Base-by-base conservation (phyloP, 2,797 vertebrate species). In the Sphenopsis melanotis region DNA sequence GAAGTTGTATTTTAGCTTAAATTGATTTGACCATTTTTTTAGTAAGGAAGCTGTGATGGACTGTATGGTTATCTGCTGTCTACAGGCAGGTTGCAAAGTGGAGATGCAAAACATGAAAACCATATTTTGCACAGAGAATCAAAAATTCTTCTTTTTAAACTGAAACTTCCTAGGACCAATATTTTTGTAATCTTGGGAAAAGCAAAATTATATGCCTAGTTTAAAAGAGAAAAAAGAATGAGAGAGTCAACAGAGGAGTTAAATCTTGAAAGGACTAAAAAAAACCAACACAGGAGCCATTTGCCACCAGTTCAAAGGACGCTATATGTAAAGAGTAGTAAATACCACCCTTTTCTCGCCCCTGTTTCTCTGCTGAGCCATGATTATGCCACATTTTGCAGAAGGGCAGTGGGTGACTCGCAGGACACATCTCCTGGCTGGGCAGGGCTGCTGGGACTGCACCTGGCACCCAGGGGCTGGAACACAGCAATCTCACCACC, bases 21-120 rank as follows among this genome's bases (percentile, higher is more conserved):
- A 82, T 30, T 68, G n/a, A 93, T 78, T 47, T 57, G 79, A 81
- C 52, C 56, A 82, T 41, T 39, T 90, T 91, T 93, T 72, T 47
- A 65, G 16, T n/a, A 71, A 87, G 81, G 91, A 90, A 96, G 49
- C 24, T n/a, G 23, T 32, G 60, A 92, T 84, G 87, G 87, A 55
- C 39, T 52, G 29, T 63, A 17, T 19, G 24, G 55, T 80, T 89
- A 68, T 83, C 60, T 89, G 77, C 34, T 4, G 2, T 92, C 80
- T 46, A n/a, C 46, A 93, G 41, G 69, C 76, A 95, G 49, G 60
- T 42, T 69, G 26, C 50, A 72, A 82, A 83, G 37, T 10, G 21
- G 32, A 83, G 74, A 89, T 27, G 23, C 61, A 66, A 90, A 63
- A 75, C 63, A 59, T 15, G 29, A 74, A 55, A 86, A 52, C 3